These are phyloP conservation scores for Nylanderia fulva DNA, from an alignment of 1,140 invertebrate genomes.

Conservation along the genomic window DNA sequence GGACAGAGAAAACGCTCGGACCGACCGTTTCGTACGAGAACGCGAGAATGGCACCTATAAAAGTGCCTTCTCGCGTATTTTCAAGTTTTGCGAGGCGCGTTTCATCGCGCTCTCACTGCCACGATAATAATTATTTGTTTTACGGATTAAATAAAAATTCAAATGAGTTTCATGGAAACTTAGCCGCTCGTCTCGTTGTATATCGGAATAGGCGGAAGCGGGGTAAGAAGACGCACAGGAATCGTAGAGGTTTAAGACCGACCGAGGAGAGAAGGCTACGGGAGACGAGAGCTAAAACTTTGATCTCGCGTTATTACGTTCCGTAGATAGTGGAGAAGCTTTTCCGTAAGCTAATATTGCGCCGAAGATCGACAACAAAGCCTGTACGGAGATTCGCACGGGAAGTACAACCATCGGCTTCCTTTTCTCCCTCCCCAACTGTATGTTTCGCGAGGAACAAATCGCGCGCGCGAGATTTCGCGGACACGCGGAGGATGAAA, in stretches of 20 bases:
- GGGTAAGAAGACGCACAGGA: background rate
- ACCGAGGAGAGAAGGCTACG: slow-evolving; percentile 12
- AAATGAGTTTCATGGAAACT: slow-evolving; percentile 81
- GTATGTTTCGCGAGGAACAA: background rate
- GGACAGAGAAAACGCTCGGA: slow-evolving; percentile 3
- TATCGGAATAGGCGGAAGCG: slow-evolving; percentile 61
- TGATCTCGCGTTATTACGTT: slow-evolving; percentile 84
- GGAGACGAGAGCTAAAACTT: slow-evolving; percentile 78
- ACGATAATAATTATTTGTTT: slow-evolving; percentile 85
- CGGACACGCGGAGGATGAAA: slow-evolving; percentile 12
- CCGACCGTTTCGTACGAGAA: slow-evolving; percentile 5
- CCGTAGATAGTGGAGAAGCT: slow-evolving; percentile 69
- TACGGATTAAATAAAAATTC: slow-evolving; percentile 83
- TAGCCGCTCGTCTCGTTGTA: slow-evolving; percentile 60
- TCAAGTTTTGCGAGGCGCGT: slow-evolving; percentile 39
- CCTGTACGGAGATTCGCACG: slow-evolving; percentile 28
- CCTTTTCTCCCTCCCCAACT: background rate
- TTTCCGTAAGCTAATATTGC: slow-evolving; percentile 73
- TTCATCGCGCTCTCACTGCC: slow-evolving; percentile 76
- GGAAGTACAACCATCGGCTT: background rate
- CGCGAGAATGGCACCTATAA: slow-evolving; percentile 18
- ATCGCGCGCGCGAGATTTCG: slow-evolving; percentile 47
- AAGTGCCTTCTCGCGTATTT: slow-evolving; percentile 41
- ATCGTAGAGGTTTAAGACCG: slow-evolving; percentile 44
- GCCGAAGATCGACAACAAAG: slow-evolving; percentile 61